Base-by-base conservation (phyloP, 2,888 invertebrate species). In the Platycheirus albimanus region DNA sequence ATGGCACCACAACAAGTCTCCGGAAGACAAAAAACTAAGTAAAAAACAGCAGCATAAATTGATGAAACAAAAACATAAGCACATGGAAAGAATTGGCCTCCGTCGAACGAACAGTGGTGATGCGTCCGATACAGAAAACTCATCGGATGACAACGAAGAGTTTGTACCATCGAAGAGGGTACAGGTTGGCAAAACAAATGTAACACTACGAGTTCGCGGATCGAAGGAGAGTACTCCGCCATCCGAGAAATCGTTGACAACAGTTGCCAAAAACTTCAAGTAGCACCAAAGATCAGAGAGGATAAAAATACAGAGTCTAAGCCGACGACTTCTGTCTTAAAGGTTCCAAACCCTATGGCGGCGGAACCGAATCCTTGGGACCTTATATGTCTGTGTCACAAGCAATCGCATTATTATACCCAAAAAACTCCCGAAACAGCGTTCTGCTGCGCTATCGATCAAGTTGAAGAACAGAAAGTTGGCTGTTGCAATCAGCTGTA, bases 401-500 rank as follows among this genome's bases (percentile, higher is more conserved):
- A 91, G 58, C 87, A 90, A 71, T 92, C 92, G 11, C 92, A 92
- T 72, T 90, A 93, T 80, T 92, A 92, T 81, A 92, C 93, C 0
- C 87, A 88, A n/a, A 92, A 92, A 77, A 91, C 92, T 43, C 91
- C 91, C 91, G 89, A 90, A 20, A 87, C 89, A 0, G 87, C 89
- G 30, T 90, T 87, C 58, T 96, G 96, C 89, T 94, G 94, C 86
- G 96, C 96, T 19, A 92, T 96, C 36, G 96, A 96, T 89, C 92
- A 93, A 71, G 94, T 96, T 66, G 95, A 95, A 86, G 94, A 94
- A 11, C 92, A 94, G 77, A 91, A 95, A 45, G 93, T 97, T 70
- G 97, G 97, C 0, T 98, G 97, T 89, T 95, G 95, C 85, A 96
- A 96, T 90, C 92, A 93, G 84, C 93, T 93, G 72, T 92, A 91